Conservation (phyloP, 2,797 vertebrate genomes). For the Platalea minor region DNA sequence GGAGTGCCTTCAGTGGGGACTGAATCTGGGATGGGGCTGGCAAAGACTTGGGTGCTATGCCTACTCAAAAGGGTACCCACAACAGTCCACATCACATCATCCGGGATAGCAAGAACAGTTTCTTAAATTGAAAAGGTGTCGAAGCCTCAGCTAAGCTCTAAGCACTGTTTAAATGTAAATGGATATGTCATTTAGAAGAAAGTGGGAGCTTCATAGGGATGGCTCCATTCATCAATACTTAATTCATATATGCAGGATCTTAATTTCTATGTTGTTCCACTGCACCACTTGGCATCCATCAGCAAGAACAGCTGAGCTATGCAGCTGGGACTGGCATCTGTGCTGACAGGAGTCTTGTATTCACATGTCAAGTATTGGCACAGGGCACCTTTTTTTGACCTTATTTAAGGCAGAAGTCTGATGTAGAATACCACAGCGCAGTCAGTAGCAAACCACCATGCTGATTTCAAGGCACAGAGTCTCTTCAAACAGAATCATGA, state of each 20-base stretch:
- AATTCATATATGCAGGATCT: neutral
- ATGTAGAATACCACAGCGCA: neutral
- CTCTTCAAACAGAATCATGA: neutral
- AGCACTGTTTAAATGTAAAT: neutral
- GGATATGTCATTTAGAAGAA: neutral
- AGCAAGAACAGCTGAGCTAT: conserved; percentile 6
- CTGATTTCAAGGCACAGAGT: neutral
- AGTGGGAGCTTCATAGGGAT: neutral
- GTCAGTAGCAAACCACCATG: neutral
- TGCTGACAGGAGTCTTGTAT: conserved; percentile 15
- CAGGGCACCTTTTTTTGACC: neutral
- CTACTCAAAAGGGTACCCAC: neutral
- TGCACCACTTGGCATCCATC: conserved; percentile 11
- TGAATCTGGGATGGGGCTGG: neutral
- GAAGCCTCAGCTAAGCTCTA: neutral
- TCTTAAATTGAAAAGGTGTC: neutral
- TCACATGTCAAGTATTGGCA: conserved; percentile 7
- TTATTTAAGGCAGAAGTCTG: neutral
- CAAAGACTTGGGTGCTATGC: neutral
- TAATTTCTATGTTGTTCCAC: conserved; percentile 2
- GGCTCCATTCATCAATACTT: neutral
- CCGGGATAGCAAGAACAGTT: neutral
- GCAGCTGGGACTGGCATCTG: conserved; percentile 6
- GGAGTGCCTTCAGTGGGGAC: neutral
- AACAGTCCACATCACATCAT: neutral